phyloP scores from a whole-genome alignment of 2,797 vertebrate genomes.

The Microcaecilia unicolor region DNA sequence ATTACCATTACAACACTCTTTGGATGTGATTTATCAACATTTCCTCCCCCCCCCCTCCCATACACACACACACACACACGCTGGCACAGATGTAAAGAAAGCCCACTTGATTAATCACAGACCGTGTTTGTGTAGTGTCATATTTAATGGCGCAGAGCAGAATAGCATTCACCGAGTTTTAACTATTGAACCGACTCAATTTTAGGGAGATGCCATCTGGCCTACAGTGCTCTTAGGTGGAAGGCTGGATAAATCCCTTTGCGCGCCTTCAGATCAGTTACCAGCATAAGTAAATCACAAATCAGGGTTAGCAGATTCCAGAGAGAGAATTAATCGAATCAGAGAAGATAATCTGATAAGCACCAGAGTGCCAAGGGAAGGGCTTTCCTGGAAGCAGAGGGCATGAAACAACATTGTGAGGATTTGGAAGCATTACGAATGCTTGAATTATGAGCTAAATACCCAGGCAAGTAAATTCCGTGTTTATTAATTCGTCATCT shows the following conservation, averaged over 20 bases:
- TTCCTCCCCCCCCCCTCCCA: too few species aligned
- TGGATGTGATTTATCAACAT: too few species aligned
- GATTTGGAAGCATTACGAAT: slow-evolving; percentile 45
- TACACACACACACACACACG: too few species aligned
- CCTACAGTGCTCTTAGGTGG: too few species aligned
- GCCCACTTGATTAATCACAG: slow-evolving; percentile 11
- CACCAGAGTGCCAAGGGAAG: slow-evolving; percentile 57
- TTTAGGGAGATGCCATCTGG: slow-evolving; percentile 36
- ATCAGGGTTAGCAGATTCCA: slow-evolving; percentile 61
- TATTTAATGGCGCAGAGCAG: slow-evolving; percentile 41
- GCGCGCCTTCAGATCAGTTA: slow-evolving; percentile 57
- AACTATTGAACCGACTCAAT: slow-evolving; percentile 41
- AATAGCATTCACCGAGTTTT: slow-evolving; percentile 30
- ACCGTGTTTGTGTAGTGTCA: slow-evolving; percentile 24
- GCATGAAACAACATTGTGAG: slow-evolving; percentile 48
- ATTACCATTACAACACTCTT: too few species aligned
- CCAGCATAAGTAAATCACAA: slow-evolving; percentile 60
- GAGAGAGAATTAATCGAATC: slow-evolving; percentile 69
- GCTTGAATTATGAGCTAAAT: slow-evolving; percentile 57
- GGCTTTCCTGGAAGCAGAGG: slow-evolving; percentile 41
- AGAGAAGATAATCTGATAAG: slow-evolving; percentile 64
- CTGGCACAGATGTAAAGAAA: too few species aligned
- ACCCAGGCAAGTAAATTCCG: slow-evolving; percentile 52
- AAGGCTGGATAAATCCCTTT: slow-evolving; percentile 63
- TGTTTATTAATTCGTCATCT: slow-evolving; percentile 64